These are phyloP conservation scores for Crenichthys baileyi DNA, from an alignment of 2,797 vertebrate genomes.

Conservation along the genomic window DNA sequence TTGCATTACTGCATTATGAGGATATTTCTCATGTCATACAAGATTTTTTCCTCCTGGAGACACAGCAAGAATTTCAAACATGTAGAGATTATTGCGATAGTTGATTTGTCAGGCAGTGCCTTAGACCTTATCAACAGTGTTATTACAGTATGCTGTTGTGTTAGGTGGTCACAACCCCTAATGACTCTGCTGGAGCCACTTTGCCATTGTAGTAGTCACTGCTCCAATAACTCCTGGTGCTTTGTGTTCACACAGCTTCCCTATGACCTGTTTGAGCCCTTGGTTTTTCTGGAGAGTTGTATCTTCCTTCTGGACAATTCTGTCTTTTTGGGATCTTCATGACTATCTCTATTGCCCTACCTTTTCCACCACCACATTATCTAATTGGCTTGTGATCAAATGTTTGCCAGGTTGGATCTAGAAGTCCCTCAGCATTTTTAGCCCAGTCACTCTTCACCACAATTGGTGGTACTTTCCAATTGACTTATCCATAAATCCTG, in stretches of 20 bases:
- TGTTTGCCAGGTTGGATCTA: too few relatives aligned
- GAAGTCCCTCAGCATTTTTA: too few relatives aligned
- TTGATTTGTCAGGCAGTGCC: constrained; percentile 27
- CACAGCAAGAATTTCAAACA: constrained; percentile 32
- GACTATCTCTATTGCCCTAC: background rate
- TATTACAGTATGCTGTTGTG: background rate
- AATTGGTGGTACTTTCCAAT: too few relatives aligned
- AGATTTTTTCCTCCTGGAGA: constrained; percentile 56
- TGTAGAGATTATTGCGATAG: constrained; percentile 33
- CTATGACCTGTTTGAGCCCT: background rate
- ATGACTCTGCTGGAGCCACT: background rate
- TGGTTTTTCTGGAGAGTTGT: background rate
- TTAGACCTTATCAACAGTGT: constrained; percentile 29
- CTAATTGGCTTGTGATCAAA: too few relatives aligned
- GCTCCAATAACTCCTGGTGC: too few relatives aligned
- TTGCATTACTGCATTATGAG: constrained; percentile 76
- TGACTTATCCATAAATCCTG: too few relatives aligned
- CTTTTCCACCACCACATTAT: too few relatives aligned
- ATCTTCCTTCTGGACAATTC: background rate
- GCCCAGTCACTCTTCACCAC: too few relatives aligned
- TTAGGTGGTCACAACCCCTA: background rate
- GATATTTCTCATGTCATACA: constrained; percentile 75
- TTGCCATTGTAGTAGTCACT: background rate
- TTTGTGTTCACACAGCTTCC: background rate
- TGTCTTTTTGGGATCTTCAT: background rate